phyloP scores from a whole-genome alignment of 2,888 invertebrate species.

The Noctuana brunneofusca region DNA sequence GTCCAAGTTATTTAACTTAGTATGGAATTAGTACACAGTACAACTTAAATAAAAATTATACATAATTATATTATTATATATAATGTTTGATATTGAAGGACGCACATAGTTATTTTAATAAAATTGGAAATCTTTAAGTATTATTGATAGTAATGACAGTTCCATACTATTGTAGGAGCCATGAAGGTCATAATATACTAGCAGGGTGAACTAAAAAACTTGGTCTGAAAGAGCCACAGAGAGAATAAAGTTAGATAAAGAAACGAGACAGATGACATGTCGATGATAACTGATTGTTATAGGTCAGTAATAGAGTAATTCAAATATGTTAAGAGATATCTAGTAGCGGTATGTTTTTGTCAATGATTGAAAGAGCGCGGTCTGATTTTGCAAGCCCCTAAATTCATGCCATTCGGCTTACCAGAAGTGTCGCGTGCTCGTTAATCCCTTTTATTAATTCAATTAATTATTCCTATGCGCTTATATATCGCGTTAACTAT shows the following conservation, averaged over 20 bases:
- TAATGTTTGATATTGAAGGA: no score
- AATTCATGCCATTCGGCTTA: slow-evolving; percentile 76
- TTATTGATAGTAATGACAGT: no score
- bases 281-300: slow-evolving; percentile 65
- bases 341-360: slow-evolving; percentile 34
- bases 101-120: no score
- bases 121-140: no score
- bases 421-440: slow-evolving; percentile 59
- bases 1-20: no score
- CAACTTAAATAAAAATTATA: no score
- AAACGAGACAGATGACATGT: slow-evolving; percentile 59
- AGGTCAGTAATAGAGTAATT: slow-evolving; percentile 50
- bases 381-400: slow-evolving; percentile 59
- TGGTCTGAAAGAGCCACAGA: slow-evolving; percentile 20
- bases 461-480: slow-evolving; percentile 43
- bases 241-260: slow-evolving; percentile 18
- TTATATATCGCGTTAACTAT: slow-evolving; percentile 61
- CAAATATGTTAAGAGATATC: slow-evolving; percentile 38
- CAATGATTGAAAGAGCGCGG: slow-evolving; percentile 40
- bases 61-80: no score
- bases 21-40: no score
- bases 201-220: background rate
- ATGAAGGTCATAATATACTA: background rate
- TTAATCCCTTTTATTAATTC: slow-evolving; percentile 47
- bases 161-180: background rate